Evolutionary conservation across 2,888 invertebrate species (phyloP), one percentile per base, ranked within the genome.

Genomic region (Melanophora roralis): DNA sequence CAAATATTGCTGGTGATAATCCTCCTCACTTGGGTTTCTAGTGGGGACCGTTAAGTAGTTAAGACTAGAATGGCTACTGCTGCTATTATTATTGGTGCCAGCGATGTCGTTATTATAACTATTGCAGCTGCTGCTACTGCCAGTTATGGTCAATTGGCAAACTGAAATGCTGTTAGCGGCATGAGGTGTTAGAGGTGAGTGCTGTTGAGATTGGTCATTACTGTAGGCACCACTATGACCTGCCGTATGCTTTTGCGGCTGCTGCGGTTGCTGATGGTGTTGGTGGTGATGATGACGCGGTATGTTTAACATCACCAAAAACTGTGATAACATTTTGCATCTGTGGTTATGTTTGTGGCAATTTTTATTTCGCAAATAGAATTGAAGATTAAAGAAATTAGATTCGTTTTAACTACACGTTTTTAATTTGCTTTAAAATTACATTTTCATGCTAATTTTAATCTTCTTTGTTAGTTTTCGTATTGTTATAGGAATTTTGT

Each of bases 241-340:
- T 11, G 32, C 53, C 3, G 14, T 9, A 43, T 64, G 67, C 21
- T 60, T 60, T 12, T 47, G 45, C 6, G 49, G 47, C 2, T 51
- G 55, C 1, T 40, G 43, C 3, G 16, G 36, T 3, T 49, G 47
- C 8, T 65, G 55, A 8, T 67, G 75, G 1, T 51, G 40, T 1
- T 74, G 57, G 23, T 71, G 80, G 16, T 81, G 78, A 45, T 53
- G 83, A 23, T 82, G 81, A 16, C 81, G 81, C 27, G 80, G 82
- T 32, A 84, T 78, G 73, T 84, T 84, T 51, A 84, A 73, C 62
- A 82, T 83, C 49, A 83, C 84, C 85, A 85, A 84, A 53, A 86
- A 83, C 82, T 86, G 84, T 45, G 83, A 82, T 38, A 85, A 68
- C 36, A 83, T 81, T 21, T 76, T 73, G 32, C 82, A 81, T 75